Evolutionary conservation across 2,888 invertebrate genomes (phyloP), one percentile per base, ranked within the genome.

Genomic region (Troides aeacus): DNA sequence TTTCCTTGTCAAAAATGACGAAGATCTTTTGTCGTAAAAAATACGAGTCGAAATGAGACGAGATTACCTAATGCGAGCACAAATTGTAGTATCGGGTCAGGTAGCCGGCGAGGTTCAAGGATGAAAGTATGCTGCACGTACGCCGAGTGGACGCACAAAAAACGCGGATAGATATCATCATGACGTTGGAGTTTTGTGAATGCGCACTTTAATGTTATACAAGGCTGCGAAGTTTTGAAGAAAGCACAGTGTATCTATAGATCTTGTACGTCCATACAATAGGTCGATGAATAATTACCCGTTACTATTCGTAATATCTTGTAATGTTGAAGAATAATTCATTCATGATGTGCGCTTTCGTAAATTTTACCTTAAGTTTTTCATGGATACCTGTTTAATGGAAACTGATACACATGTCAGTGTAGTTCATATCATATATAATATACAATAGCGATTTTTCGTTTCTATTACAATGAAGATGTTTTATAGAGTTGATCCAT

Each of bases 1-100:
- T 92, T 91, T 91, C 92, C 91, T 87, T 91, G 92, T 91, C 91
- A 92, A 90, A 92, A 93, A 89, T 92, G 92, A 92, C 91, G 92
- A 86, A 90, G 92, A 92, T 90, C 90, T 86, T 85, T 89, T 86
- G 87, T 86, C 84, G 82, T 89, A 90, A 92, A 90, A 89, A 83
- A 91, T 81, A 84, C 80, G 82, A 85, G 85, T 86, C 84, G 87
- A 85, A 88, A 87, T 85, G 87, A 89, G 89, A 87, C 84, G 81
- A 86, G 84, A 88, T 88, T 87, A 88, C 86, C 88, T 86, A 87
- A 87, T 86, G 86, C 81, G 86, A 83, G 81, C 85, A 84, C 85
- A 79, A 87, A 88, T 87, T 90, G 87, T 87, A 82, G 84, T 87
- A 86, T 85, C 84, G 81, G 81, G 81, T 81, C 86, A 88, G 88